These are phyloP conservation scores for Amphiduros pacificus DNA, from an alignment of 2,888 invertebrate genomes.

Conservation along the genomic window DNA sequence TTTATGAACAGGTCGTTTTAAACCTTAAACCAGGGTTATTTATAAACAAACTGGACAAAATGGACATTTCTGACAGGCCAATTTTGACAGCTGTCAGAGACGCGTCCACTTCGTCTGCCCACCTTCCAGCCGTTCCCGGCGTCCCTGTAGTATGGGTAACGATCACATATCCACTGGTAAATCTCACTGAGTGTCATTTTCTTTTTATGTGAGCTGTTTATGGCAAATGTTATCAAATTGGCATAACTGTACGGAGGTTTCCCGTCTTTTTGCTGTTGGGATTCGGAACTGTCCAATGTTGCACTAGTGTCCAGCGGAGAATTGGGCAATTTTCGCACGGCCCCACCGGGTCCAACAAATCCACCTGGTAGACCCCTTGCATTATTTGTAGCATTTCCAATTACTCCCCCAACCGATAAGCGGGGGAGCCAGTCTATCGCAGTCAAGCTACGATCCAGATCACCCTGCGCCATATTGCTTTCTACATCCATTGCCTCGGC, in stretches of 20 bases:
- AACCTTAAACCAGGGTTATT: too few relatives aligned
- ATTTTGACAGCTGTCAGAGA: neutral
- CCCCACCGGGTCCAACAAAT: slow-evolving; percentile 39
- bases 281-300: slow-evolving; percentile 41
- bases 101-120: too few relatives aligned
- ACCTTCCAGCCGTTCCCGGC: slow-evolving; percentile 75
- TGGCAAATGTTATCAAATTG: slow-evolving; percentile 72
- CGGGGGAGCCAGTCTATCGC: slow-evolving; percentile 64
- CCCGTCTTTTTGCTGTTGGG: slow-evolving; percentile 46
- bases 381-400: slow-evolving; percentile 38
- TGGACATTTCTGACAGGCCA: too few relatives aligned
- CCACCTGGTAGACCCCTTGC: neutral
- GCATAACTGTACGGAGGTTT: slow-evolving; percentile 69
- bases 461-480: slow-evolving; percentile 57
- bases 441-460: slow-evolving; percentile 62
- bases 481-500: too few relatives aligned
- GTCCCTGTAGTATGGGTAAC: slow-evolving; percentile 73
- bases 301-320: slow-evolving; percentile 49
- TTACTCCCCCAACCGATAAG: slow-evolving; percentile 57
- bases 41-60: too few relatives aligned
- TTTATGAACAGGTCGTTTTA: too few relatives aligned
- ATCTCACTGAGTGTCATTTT: slow-evolving; percentile 77
- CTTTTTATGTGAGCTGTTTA: slow-evolving; percentile 69
- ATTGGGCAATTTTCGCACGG: slow-evolving; percentile 48
- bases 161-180: slow-evolving; percentile 73